These are phyloP conservation scores for Uria lomvia DNA, from an alignment of 2,113 vertebrate genomes.

Conservation along the genomic window DNA sequence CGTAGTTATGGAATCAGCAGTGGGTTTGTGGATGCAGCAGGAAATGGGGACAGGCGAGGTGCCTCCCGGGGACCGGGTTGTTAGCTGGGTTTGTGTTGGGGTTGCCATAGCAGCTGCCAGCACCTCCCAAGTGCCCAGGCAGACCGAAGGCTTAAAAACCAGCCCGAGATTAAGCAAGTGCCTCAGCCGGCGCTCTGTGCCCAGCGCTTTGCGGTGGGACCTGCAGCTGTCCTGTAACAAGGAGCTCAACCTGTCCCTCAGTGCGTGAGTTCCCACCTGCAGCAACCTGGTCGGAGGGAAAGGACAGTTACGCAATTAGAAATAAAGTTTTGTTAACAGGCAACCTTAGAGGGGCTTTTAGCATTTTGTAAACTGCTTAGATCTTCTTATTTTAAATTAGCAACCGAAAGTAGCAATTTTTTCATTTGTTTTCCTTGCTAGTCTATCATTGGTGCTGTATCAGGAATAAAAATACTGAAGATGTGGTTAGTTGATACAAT, in stretches of 20 bases:
- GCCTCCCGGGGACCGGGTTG: not conserved
- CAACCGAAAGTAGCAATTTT: not conserved
- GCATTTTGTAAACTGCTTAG: not conserved
- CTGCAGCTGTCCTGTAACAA: not conserved
- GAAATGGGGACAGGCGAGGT: not conserved
- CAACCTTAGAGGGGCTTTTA: not conserved
- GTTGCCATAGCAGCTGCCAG: slow-evolving; percentile 40
- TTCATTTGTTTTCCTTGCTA: not conserved
- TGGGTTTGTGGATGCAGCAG: not conserved
- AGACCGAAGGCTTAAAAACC: not conserved
- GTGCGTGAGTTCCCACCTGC: not conserved
- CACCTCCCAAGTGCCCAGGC: not conserved
- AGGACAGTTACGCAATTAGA: not conserved
- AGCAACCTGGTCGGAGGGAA: not conserved
- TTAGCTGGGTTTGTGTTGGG: slow-evolving; percentile 20
- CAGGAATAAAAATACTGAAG: not conserved
- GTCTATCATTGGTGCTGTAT: not conserved
- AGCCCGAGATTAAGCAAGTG: rapidly evolving
- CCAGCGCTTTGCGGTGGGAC: not conserved
- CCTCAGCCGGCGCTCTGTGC: not conserved
- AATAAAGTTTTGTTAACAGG: not conserved
- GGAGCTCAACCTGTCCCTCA: not conserved
- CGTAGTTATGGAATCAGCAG: not conserved
- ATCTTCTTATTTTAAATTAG: not conserved
- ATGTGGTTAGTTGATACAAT: not conserved